A percentile compares a stretch with the other conserved stretches of the same genome.
Evolutionary conservation across 2,797 vertebrate genomes (phyloP).

Genomic region (Myiothlypis chrysogaster): DNA sequence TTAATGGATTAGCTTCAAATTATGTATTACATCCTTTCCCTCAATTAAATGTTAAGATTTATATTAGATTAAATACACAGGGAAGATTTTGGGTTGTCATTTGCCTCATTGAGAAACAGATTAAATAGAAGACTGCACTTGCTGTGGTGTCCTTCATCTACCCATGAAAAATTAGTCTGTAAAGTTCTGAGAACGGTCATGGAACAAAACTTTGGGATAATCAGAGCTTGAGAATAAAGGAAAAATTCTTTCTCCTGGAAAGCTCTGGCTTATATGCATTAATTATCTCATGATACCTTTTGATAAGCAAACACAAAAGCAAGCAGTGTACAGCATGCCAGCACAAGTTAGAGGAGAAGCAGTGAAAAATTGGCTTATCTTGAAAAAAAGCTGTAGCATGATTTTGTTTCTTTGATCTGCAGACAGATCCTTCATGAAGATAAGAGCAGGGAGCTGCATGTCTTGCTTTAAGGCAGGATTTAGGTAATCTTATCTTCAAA

Average conservation of each 20-base stretch:
- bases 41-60: not conserved
- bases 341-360: not conserved
- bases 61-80: not conserved
- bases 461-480: constrained; percentile 21
- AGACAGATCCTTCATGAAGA: not conserved
- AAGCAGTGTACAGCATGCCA: not conserved
- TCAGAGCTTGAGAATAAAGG: not conserved
- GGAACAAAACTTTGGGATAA: not conserved
- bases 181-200: not conserved
- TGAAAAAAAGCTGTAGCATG: not conserved
- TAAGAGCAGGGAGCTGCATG: not conserved
- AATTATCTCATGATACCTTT: not conserved
- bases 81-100: not conserved
- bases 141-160: not conserved
- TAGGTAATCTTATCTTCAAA: not conserved
- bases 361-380: constrained; percentile 5
- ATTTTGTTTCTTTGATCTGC: constrained; percentile 14
- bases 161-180: not conserved
- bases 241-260: not conserved
- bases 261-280: not conserved
- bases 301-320: not conserved
- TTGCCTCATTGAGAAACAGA: not conserved
- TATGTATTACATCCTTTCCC: not conserved
- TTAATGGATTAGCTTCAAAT: not conserved
- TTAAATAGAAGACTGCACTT: not conserved